Conservation (phyloP, 37 sponge, comb jelly and placozoan species). For the Mnemiopsis leidyi region DNA sequence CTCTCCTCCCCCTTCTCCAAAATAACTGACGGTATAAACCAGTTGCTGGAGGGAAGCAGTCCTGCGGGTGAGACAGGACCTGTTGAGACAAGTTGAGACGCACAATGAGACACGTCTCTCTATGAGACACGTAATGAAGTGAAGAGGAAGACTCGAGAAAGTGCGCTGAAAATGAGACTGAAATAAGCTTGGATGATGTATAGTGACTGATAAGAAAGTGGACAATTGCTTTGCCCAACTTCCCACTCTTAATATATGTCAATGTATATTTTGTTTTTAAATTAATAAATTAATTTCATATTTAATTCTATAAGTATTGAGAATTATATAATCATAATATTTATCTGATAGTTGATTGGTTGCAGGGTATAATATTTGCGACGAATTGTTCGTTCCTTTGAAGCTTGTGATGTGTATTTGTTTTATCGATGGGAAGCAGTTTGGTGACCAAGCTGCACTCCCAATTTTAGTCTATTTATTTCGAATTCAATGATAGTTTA, state of each 20-base stretch:
- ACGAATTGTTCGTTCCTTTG: neutral
- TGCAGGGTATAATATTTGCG: neutral
- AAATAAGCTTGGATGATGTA: neutral
- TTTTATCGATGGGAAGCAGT: neutral
- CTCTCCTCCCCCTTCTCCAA: slow-evolving; percentile 63
- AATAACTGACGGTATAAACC: slow-evolving; percentile 62
- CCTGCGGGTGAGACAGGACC: neutral
- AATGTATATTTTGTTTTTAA: slow-evolving; percentile 63
- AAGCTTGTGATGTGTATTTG: neutral
- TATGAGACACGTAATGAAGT: no score
- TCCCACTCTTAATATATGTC: neutral
- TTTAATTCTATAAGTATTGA: slow-evolving; percentile 37
- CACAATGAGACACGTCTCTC: no score
- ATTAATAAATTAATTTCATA: slow-evolving; percentile 61
- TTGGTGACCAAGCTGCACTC: neutral
- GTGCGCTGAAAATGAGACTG: neutral
- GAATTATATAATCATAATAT: neutral
- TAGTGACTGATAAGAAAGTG: no score
- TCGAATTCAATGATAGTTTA: neutral
- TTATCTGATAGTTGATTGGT: neutral
- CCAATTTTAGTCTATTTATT: neutral
- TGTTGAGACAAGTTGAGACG: neutral
- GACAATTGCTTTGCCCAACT: neutral
- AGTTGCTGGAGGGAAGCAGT: slow-evolving; percentile 14
- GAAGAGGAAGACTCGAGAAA: neutral